Evolutionary conservation across 2,113 vertebrate species (phyloP).

Genomic region (Sigmodon hispidus): DNA sequence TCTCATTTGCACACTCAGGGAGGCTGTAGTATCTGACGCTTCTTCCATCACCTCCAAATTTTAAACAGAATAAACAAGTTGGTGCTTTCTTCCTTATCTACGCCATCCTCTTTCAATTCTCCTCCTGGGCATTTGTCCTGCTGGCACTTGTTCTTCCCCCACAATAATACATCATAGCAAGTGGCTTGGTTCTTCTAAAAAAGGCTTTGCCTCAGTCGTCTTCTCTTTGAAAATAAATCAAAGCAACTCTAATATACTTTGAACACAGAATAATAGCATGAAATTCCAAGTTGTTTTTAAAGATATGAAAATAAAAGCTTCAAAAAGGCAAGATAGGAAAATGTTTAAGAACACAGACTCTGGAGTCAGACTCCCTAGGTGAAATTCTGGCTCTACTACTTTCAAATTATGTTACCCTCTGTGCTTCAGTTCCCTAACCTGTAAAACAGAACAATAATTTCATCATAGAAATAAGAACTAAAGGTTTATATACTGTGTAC

Average conservation of each 20-base stretch:
- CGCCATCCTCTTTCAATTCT: background rate
- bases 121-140: background rate
- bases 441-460: background rate
- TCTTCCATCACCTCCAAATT: constrained; percentile 22
- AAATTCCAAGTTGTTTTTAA: constrained; percentile 27
- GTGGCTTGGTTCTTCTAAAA: constrained; percentile 2
- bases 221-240: constrained; percentile 45
- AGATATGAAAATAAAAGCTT: constrained; percentile 5
- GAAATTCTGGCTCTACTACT: background rate
- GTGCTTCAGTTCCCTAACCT: background rate
- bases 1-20: background rate
- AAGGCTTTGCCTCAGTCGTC: background rate
- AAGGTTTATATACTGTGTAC: background rate
- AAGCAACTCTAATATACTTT: constrained; percentile 38
- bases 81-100: background rate
- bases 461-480: background rate
- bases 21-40: background rate
- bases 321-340: background rate
- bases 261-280: constrained; percentile 20
- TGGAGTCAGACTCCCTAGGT: background rate
- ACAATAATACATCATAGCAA: background rate
- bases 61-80: constrained; percentile 39
- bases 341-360: background rate
- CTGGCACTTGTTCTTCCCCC: background rate
- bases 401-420: background rate